These are phyloP conservation scores for Bradypus variegatus DNA, from an alignment of 2,797 vertebrate species.

Conservation along the genomic window DNA sequence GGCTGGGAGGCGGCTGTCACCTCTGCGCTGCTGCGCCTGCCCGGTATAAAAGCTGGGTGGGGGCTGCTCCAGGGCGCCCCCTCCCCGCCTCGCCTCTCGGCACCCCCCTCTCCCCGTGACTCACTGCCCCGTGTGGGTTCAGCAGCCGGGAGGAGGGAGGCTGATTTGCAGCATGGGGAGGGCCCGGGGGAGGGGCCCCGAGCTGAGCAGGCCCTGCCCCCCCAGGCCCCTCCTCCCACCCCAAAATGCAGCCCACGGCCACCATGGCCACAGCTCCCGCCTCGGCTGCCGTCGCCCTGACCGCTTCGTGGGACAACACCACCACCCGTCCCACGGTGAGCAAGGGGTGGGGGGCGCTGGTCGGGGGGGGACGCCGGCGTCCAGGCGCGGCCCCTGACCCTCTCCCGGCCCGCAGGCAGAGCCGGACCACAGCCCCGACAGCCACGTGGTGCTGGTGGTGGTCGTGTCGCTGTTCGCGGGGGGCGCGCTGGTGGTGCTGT, in stretches of 20 bases:
- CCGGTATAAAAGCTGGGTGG: not conserved
- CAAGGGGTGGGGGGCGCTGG: slow-evolving; percentile 8
- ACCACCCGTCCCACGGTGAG: slow-evolving; percentile 89
- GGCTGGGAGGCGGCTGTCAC: not conserved
- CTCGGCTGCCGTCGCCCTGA: slow-evolving; percentile 78
- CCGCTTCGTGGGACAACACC: slow-evolving; percentile 89
- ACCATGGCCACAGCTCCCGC: slow-evolving; percentile 34
- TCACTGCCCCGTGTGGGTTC: not conserved
- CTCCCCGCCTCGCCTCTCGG: not conserved
- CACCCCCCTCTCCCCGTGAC: not conserved
- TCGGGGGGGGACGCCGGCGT: not conserved
- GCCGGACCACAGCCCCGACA: slow-evolving; percentile 77
- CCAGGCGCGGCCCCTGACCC: not conserved
- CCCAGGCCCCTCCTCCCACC: fast-evolving
- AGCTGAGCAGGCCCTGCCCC: not conserved
- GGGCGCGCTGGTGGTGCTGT: slow-evolving; percentile 84
- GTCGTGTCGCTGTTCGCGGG: slow-evolving; percentile 89
- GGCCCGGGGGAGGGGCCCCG: not conserved
- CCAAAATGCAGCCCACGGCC: slow-evolving; percentile 48
- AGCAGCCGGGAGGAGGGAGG: not conserved
- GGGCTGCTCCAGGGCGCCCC: not conserved
- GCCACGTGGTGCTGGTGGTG: slow-evolving; percentile 86
- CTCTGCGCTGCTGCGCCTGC: too few relatives aligned
- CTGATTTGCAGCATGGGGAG: not conserved
- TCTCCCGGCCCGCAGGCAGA: slow-evolving; percentile 54